These are phyloP conservation scores for Alosa sapidissima DNA, from an alignment of 2,797 vertebrate genomes.

Conservation along the genomic window DNA sequence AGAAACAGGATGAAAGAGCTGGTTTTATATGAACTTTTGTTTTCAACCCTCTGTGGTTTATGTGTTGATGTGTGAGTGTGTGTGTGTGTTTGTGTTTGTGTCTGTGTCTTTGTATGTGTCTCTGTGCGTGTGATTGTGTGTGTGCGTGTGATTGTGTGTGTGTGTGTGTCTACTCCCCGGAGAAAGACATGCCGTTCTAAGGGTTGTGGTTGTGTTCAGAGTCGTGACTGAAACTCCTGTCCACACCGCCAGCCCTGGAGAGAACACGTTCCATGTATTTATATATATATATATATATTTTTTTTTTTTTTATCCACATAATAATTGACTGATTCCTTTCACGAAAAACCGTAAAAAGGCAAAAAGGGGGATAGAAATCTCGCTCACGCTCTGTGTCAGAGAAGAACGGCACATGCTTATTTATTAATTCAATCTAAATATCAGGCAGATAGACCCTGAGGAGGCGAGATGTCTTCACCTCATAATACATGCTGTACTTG, in stretches of 20 bases:
- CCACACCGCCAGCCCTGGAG: not conserved
- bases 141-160: not conserved
- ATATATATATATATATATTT: no score
- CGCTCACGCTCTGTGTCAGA: not conserved
- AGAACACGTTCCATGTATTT: not conserved
- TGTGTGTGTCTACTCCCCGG: not conserved
- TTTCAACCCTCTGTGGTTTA: not conserved
- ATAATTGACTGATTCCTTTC: conserved; percentile 14
- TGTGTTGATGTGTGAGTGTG: not conserved
- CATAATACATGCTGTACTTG: conserved; percentile 11
- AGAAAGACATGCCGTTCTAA: not conserved
- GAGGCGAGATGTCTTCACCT: not conserved
- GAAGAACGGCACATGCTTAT: not conserved
- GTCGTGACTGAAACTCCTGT: conserved; percentile 17
- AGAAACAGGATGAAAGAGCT: no score
- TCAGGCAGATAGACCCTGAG: not conserved
- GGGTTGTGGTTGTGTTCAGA: not conserved
- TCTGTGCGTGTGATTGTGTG: not conserved
- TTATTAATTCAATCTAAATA: not conserved
- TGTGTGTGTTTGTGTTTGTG: not conserved
- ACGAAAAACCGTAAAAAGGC: not conserved
- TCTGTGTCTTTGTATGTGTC: not conserved
- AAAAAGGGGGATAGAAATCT: not conserved
- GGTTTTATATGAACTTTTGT: no score
- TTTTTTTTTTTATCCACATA: not conserved